Evolutionary conservation across 2,797 vertebrate genomes (phyloP).

Genomic region (Aplochiton taeniatus): DNA sequence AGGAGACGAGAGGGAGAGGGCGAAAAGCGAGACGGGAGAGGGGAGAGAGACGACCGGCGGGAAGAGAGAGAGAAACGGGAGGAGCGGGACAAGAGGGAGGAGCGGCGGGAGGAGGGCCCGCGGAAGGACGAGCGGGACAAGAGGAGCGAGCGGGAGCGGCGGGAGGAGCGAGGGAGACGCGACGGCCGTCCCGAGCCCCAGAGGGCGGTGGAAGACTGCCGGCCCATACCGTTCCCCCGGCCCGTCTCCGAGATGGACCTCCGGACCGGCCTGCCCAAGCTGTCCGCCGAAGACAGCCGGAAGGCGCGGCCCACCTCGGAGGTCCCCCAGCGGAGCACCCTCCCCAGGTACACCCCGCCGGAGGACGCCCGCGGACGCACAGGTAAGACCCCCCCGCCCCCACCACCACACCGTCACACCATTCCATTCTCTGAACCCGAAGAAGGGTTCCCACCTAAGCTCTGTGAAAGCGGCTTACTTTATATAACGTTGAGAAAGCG

Average conservation of each 20-base stretch:
- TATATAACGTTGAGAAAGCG: slow-evolving; percentile 2
- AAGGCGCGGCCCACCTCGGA: slow-evolving; percentile 57
- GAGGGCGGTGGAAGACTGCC: slow-evolving; percentile 22
- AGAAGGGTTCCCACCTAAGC: slow-evolving; percentile 9
- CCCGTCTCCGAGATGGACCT: slow-evolving; percentile 67
- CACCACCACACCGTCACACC: neutral
- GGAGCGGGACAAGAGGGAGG: slow-evolving; percentile 18
- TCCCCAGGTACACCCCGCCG: slow-evolving; percentile 57
- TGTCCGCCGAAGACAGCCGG: slow-evolving; percentile 61
- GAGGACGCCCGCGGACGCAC: slow-evolving; percentile 62
- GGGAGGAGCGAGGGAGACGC: slow-evolving; percentile 7
- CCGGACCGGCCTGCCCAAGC: slow-evolving; percentile 54
- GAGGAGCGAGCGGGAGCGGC: slow-evolving; percentile 8
- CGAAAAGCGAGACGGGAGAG: slow-evolving; percentile 32
- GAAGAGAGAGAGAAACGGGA: slow-evolving; percentile 28
- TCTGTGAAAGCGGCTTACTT: slow-evolving; percentile 21
- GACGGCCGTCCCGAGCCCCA: slow-evolving; percentile 31
- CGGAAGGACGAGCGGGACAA: slow-evolving; percentile 26
- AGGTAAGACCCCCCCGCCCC: slow-evolving; percentile 52
- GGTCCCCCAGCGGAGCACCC: slow-evolving; percentile 58
- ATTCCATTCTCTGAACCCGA: neutral
- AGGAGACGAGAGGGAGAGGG: slow-evolving; percentile 28
- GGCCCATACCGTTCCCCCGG: slow-evolving; percentile 20
- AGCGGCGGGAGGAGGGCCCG: slow-evolving; percentile 17
- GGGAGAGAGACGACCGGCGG: slow-evolving; percentile 13